Conservation (phyloP, 2,888 invertebrate species). For the Theretra japonica region DNA sequence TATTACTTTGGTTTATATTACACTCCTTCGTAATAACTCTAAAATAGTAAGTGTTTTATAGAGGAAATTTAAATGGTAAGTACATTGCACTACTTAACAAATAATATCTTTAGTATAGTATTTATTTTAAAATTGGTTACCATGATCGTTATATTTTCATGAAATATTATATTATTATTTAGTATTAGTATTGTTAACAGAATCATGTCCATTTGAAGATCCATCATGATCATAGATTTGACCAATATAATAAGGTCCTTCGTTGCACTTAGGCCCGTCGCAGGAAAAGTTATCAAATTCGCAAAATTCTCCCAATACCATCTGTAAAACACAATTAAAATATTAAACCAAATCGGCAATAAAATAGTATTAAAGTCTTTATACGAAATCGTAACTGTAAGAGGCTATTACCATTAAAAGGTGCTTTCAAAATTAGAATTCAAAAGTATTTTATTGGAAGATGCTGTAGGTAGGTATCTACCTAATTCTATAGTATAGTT, state of each 20-base stretch:
- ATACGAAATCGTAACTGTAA: not conserved
- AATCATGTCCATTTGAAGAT: slow-evolving; percentile 20
- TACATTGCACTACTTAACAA: not conserved
- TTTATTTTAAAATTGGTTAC: no score
- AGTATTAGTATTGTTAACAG: not conserved
- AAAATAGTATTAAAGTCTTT: not conserved
- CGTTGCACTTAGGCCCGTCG: slow-evolving; percentile 70
- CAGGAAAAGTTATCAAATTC: slow-evolving; percentile 79
- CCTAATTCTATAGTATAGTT: not conserved
- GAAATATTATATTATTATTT: not conserved
- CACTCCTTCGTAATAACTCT: not conserved
- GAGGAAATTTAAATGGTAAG: not conserved
- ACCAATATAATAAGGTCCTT: slow-evolving; percentile 70
- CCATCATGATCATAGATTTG: slow-evolving; percentile 36
- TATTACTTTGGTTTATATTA: slow-evolving; percentile 10
- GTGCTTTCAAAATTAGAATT: not conserved
- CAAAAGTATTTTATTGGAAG: not conserved
- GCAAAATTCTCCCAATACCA: slow-evolving; percentile 73
- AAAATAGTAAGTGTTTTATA: not conserved
- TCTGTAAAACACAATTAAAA: slow-evolving; percentile 50
- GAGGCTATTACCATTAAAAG: slow-evolving; percentile 1
- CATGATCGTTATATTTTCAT: not conserved
- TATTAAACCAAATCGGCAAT: not conserved
- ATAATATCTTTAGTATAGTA: not conserved
- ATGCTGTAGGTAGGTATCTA: not conserved